phyloP scores from a whole-genome alignment of 2,113 vertebrate species.

The Thamnaconus septentrionalis region DNA sequence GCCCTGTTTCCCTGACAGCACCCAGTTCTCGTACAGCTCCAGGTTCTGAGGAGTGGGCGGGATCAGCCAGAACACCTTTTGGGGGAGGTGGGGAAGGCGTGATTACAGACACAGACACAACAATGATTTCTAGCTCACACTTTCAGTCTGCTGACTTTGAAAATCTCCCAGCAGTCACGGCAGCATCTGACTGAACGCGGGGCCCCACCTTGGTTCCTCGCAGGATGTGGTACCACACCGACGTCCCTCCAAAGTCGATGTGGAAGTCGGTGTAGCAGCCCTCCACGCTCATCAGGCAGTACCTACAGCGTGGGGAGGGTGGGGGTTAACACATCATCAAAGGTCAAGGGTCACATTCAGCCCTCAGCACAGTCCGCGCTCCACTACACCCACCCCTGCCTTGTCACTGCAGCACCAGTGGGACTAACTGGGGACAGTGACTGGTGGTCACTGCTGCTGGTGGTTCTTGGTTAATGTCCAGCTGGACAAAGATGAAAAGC shows the following conservation, averaged over 20 bases:
- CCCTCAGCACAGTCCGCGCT: too few species aligned
- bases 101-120: background rate
- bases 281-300: slow-evolving; percentile 97
- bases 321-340: too few species aligned
- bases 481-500: too few species aligned
- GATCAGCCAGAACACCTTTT: slow-evolving; percentile 96
- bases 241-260: slow-evolving; percentile 96
- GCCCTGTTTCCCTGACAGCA: slow-evolving; percentile 96
- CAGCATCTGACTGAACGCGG: background rate
- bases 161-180: too few species aligned
- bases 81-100: too few species aligned
- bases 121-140: background rate
- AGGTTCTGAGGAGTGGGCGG: slow-evolving; percentile 94
- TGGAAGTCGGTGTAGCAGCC: slow-evolving; percentile 99
- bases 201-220: slow-evolving; percentile 89
- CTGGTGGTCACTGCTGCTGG: too few species aligned
- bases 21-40: slow-evolving; percentile 98
- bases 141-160: too few species aligned
- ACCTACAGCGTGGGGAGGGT: slow-evolving; percentile 68
- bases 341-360: too few species aligned
- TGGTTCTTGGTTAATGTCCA: too few species aligned
- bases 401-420: too few species aligned
- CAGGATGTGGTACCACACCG: slow-evolving; percentile 97
- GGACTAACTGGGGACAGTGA: too few species aligned
- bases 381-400: too few species aligned